Evolutionary conservation across 1,140 invertebrate species (phyloP), one percentile per base, ranked within the genome.

Genomic region (Anagrus nilaparvatae): DNA sequence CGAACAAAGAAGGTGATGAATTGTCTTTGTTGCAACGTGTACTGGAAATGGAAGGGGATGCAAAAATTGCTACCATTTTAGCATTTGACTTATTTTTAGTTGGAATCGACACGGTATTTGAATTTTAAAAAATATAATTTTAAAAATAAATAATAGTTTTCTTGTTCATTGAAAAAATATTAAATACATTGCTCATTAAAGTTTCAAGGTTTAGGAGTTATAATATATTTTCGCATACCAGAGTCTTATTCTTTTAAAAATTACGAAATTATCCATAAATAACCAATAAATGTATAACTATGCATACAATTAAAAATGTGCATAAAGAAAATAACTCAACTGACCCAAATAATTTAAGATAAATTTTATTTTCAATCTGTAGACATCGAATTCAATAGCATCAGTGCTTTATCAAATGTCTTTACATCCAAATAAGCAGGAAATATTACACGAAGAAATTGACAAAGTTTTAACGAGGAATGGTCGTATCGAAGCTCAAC

Each of bases 41-140:
- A 57, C 50, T 78, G 28, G 40, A 73, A 49, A 57, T 76, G 48
- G 77, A 76, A 25, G 70, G 71, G 13, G 74, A 82, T 56, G 69
- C 75, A 46, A 81, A 79, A 55, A 72, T 87, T 31, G 81, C 87
- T 3, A 76, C 78, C 6, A 77, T 87, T 28, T 64, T 91, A 13
- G 82, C 85, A 0, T 56, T 90, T 28, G 88, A 91, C 64, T 66
- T 92, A 42, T 78, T 92, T 42, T 61, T 88, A n/a, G 87, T 91
- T 33, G 87, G 87, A 5, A 82, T 91, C 7, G 86, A 88, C 51
- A 90, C 88, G 29, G 87, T 91, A 65, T 72, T 60, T 48, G 21
- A 33, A 20, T n/a, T n/a, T n/a, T n/a, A n/a, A n/a, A n/a, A n/a
- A n/a, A n/a, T n/a, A n/a, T n/a, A n/a, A n/a, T n/a, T n/a, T n/a